Conservation (phyloP, 2,797 vertebrate species). For the Paramormyrops hopkinsi region DNA sequence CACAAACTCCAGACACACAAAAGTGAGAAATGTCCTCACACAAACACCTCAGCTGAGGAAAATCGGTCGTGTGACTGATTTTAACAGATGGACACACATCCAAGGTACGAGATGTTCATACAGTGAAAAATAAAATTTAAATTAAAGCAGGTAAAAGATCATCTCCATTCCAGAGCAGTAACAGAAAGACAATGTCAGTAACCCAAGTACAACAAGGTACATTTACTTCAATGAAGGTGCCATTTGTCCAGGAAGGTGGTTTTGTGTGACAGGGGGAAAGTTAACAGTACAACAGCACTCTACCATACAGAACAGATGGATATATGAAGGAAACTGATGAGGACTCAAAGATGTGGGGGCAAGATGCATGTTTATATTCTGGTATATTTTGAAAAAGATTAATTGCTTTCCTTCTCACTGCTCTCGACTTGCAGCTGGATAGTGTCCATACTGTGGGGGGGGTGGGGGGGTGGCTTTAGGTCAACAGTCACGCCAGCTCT, state of each 20-base stretch:
- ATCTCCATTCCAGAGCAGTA: not conserved
- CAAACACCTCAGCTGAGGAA: not conserved
- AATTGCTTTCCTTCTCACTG: slow-evolving; percentile 56
- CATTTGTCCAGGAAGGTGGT: slow-evolving; percentile 70
- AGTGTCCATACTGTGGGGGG: slow-evolving; percentile 66
- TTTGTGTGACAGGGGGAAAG: slow-evolving; percentile 67
- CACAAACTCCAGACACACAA: not conserved
- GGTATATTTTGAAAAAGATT: slow-evolving; percentile 7
- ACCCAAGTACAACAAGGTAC: slow-evolving; percentile 66
- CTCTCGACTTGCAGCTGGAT: slow-evolving; percentile 59
- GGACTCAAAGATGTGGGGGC: slow-evolving; percentile 34
- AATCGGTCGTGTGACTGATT: not conserved
- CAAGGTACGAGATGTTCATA: not conserved
- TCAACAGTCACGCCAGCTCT: slow-evolving; percentile 99
- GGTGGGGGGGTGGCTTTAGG: slow-evolving; percentile 57
- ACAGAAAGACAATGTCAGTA: slow-evolving; percentile 34
- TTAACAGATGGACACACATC: not conserved
- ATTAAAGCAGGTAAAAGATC: not conserved
- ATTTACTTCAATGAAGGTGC: slow-evolving; percentile 73
- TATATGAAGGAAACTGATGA: slow-evolving; percentile 68
- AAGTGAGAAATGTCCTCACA: not conserved
- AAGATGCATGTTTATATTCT: slow-evolving; percentile 14
- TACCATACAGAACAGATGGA: slow-evolving; percentile 80
- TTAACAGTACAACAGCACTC: slow-evolving; percentile 86
- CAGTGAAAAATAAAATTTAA: not conserved